Evolutionary conservation across 2,797 vertebrate species (phyloP).

Genomic region (Momotus momota): DNA sequence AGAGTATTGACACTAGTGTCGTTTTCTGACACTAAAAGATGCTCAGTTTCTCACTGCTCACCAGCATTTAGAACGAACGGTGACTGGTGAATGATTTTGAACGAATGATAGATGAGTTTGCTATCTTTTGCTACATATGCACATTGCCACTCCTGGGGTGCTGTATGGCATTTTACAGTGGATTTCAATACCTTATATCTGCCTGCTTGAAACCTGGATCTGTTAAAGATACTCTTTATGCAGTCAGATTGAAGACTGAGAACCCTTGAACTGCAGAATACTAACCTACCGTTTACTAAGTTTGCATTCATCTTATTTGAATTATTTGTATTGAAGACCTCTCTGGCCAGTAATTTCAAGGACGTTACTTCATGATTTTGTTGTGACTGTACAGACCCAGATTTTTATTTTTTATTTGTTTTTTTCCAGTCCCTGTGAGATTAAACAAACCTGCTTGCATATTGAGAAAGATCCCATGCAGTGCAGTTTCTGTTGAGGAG

Average conservation of each 20-base stretch:
- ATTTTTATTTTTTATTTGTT: background rate
- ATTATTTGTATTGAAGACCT: background rate
- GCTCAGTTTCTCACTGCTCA: constrained; percentile 6
- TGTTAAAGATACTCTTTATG: background rate
- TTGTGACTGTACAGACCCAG: background rate
- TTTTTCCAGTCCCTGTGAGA: background rate
- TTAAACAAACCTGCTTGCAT: background rate
- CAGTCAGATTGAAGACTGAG: background rate
- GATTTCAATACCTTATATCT: background rate
- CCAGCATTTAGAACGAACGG: constrained; percentile 11
- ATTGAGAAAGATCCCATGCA: background rate
- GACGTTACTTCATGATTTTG: background rate
- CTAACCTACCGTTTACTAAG: background rate
- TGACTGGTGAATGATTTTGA: background rate
- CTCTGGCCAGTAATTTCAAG: background rate
- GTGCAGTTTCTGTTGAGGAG: background rate
- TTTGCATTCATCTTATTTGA: background rate
- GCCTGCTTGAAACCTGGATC: background rate
- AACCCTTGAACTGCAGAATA: background rate
- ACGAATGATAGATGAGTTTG: background rate
- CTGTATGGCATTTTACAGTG: background rate
- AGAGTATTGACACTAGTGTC: background rate
- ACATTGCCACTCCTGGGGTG: background rate
- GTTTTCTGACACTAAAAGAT: constrained; percentile 16
- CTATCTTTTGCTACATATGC: background rate